Evolutionary conservation across 2,888 invertebrate species (phyloP), one percentile per base, ranked within the genome.

Genomic region (Glomeris marginata): DNA sequence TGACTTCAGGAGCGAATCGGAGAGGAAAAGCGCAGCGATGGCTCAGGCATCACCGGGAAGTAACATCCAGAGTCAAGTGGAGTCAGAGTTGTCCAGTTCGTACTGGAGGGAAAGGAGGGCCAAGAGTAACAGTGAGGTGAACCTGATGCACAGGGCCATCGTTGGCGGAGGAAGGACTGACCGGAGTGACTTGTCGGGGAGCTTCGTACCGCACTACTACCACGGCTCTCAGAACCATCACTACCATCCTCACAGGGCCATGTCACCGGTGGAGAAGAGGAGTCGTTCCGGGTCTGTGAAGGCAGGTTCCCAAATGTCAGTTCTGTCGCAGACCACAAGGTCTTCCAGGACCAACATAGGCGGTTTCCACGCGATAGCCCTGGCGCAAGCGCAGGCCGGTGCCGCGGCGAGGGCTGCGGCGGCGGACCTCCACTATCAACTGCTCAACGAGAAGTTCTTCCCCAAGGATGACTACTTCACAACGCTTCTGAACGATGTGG

Each of bases 41-140:
- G 8, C 28, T 8, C 4, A 28, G 28, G 28, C 28, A n/a, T n/a
- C n/a, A n/a, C n/a, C n/a, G n/a, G n/a, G n/a, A 8, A 28, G 28
- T 28, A 3, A 28, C 28, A 28, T 28, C 28, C 69, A 8, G 66
- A 61, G 56, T 58, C 67, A 0, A 60, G 28, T 28, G 2, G 45
- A 35, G 18, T 50, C 50, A 1, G 50, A 50, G 33, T 38, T 50
- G 38, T 53, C 52, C 33, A 33, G 36, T 20, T 42, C 51, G 54
- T 52, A 58, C 34, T 47, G 49, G 50, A 35, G 51, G 41, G 56
- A 56, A 34, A 49, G 54, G 8, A 52, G 58, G 33, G 47, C 53
- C 11, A 60, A 61, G 50, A 86, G 86, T 54, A 51, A 41, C 22
- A 79, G 81, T 57, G 90, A 90, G 65, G 88, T 88, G 10, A 88